Evolutionary conservation across 2,797 vertebrate genomes (phyloP), one percentile per base, ranked within the genome.

Genomic region (Catostomus latipinnis): DNA sequence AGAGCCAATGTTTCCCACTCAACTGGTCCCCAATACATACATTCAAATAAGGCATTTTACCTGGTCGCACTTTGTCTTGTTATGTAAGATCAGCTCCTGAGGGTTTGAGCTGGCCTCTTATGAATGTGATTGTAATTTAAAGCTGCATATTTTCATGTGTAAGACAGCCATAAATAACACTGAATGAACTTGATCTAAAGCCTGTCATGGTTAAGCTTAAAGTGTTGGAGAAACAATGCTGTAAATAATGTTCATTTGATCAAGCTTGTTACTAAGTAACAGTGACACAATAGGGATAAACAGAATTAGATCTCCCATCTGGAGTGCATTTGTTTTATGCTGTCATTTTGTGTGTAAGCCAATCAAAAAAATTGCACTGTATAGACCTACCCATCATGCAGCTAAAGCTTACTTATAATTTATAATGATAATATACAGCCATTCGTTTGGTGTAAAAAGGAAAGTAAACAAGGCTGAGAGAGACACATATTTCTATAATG

Each of bases 401-500:
- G 52, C 34, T 56, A 60, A 71, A 70, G 18, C 60, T 61, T 84
- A 10, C 63, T 34, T 34, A 22, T 86, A 57, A 82, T 82, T 78
- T 74, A 60, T 53, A 14, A 74, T 6, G 4, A 61, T n/a, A 49
- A 13, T 53, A 53, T 76, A 62, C 63, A 60, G 52, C 53, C 54
- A 83, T 76, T 78, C 11, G 5, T 66, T 80, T 70, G 18, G 46
- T 79, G 72, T 12, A 12, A 56, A 75, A 56, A 14, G 72, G 34
- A 18, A 70, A 16, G 65, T 70, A 87, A 89, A 89, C 89, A 89
- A 84, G 75, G 69, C 71, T 84, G 71, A 70, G 85, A 81, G 81
- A 85, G 34, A 70, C 87, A 84, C 84, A 86, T 73, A 86, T 81
- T 83, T 82, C 82, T 77, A 86, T 91, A 82, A 89, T 92, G 82